Base-by-base conservation (phyloP, 2,888 invertebrate genomes). In the Eumacrocentrus americanus region DNA sequence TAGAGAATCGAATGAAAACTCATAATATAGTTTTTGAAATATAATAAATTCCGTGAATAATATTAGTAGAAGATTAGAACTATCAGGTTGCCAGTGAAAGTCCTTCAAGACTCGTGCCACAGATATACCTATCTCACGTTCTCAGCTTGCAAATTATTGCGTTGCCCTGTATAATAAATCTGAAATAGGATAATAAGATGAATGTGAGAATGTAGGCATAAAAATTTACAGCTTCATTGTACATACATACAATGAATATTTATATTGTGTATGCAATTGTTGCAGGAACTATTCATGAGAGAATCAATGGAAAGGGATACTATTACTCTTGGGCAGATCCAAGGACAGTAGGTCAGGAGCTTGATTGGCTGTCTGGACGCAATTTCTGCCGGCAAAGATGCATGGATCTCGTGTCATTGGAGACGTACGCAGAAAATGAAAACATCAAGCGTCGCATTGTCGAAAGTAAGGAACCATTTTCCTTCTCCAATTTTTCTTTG, bases 251-350 rank as follows among this genome's bases (percentile, higher is more conserved):
- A 29, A 29, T 29, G 29, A 29, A 29, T 4, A 29, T 48, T 29
- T 16, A 22, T 6, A 35, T 29, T 57, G 23, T 40, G n/a, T n/a
- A n/a, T n/a, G n/a, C n/a, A n/a, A 58, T 61, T 60, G 48, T 73
- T 71, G 35, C 58, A 82, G 82, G 83, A 70, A 71, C 63, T 7
- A 80, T 82, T 53, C 83, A 83, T 65, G 82, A 82, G 58, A 77
- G 75, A 18, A 77, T 77, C 64, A 78, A 80, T 63, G 88, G 87
- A 67, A 88, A 86, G 75, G 92, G 92, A 51, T 94, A 94, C 80
- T 92, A 91, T 84, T 94, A 92, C 84, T 92, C 92, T 40, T 93
- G 93, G 93, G 87, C 89, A 61, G 92, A 93, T 75, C 89, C 88
- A 3, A 86, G 87, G 18, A 85, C 91, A 29, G 86, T 87, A 64